phyloP scores from a whole-genome alignment of 2,113 vertebrate genomes.

The Centropristis striata region DNA sequence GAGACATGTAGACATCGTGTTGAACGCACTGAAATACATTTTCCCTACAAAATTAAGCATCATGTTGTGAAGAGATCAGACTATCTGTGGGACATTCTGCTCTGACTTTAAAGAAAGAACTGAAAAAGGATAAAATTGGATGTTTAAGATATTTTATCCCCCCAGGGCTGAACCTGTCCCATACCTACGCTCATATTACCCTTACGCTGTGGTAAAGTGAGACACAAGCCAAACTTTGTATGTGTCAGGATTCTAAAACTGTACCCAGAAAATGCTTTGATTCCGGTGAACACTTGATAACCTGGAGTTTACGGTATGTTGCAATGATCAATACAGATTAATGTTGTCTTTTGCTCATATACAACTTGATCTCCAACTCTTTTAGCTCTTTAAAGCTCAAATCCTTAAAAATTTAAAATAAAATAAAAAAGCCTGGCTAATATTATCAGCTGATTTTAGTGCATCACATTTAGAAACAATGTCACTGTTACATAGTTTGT shows the following conservation, averaged over 20 bases:
- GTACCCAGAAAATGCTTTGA: background rate
- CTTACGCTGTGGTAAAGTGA: conserved; percentile 10
- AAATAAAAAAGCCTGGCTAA: background rate
- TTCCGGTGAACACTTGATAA: background rate
- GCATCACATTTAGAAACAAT: no score
- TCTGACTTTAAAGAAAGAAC: background rate
- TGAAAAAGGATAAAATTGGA: background rate
- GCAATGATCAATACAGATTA: background rate
- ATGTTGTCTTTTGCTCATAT: background rate
- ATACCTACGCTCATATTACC: conserved; percentile 9
- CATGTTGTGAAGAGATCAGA: background rate
- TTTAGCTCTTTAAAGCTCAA: background rate
- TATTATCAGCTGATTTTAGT: background rate
- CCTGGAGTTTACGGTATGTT: background rate
- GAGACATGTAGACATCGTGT: no score
- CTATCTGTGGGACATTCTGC: background rate
- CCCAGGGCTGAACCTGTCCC: background rate
- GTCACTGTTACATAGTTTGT: no score
- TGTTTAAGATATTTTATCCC: background rate
- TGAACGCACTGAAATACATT: background rate
- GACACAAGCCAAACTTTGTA: background rate
- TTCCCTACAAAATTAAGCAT: background rate
- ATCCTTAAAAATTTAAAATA: no score
- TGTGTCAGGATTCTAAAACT: conserved; percentile 3
- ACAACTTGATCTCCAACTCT: background rate